These are phyloP conservation scores for Mus minutoides DNA, from an alignment of 2,797 vertebrate genomes.

Conservation along the genomic window DNA sequence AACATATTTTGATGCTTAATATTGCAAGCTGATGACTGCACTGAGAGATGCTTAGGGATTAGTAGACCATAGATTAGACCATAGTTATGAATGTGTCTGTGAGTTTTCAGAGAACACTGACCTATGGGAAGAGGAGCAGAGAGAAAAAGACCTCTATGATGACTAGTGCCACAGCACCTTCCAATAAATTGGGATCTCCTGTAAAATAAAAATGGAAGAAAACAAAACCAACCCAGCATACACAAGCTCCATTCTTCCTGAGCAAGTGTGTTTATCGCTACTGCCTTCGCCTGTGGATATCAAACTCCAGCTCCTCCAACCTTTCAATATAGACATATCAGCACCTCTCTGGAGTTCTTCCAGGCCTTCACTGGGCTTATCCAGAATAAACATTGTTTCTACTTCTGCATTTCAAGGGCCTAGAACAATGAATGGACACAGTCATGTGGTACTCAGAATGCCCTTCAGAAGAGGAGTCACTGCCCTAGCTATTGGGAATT, in stretches of 20 bases:
- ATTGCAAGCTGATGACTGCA: neutral
- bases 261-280: neutral
- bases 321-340: neutral
- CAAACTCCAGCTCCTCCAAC: neutral
- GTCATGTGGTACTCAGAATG: neutral
- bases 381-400: neutral
- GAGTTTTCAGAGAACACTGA: neutral
- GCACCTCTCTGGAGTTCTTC: neutral
- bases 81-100: neutral
- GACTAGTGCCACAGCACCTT: neutral
- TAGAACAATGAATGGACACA: neutral
- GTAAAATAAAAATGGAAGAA: neutral
- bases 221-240: neutral
- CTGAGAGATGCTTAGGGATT: neutral
- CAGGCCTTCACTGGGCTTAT: neutral
- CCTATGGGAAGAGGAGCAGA: neutral
- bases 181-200: neutral
- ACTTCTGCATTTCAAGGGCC: neutral
- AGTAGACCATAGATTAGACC: neutral
- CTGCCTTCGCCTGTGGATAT: neutral
- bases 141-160: neutral
- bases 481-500: neutral
- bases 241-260: neutral
- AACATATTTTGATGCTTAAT: neutral
- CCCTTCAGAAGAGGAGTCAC: neutral